Base-by-base conservation (phyloP, 2,113 vertebrate genomes). In the Megaleporinus macrocephalus region DNA sequence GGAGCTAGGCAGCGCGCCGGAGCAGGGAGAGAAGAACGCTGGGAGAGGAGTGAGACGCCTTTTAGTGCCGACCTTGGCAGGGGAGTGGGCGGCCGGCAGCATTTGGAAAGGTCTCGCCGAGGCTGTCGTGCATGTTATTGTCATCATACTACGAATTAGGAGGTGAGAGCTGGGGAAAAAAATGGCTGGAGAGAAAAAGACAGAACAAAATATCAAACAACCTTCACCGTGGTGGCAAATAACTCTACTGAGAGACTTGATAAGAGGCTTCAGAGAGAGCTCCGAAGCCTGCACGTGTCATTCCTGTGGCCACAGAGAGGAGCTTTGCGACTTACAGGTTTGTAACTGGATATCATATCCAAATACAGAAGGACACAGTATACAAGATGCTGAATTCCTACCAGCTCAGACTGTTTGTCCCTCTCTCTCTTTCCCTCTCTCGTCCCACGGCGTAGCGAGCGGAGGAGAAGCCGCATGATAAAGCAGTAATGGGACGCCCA, bases 11-110 rank as follows among this genome's bases (percentile, higher is more conserved):
- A 18, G 57, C 26, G 1, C 41, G 82, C 70, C 82, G 81, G 80
- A 81, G 80, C 88, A 79, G 85, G 87, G 57, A 83, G 79, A 70
- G 78, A 75, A 86, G 86, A 90, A 84, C 80, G 87, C 77, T 44
- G 51, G 73, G 76, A 89, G 77, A 88, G 84, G 85, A 82, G 81
- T 84, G 71, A 88, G 89, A 86, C 69, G 82, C 75, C 81, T 91
- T 87, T 91, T 86, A 88, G 76, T 83, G 81, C 61, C 80, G 89
- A 92, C 91, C 89, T 93, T 92, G 90, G 84, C 87, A 88, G 85
- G 80, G 76, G 78, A 73, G 85, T 87, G 81, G 85, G 83, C 84
- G 86, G 77, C 70, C 77, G 80, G 83, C 81, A 73, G 78, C 80
- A 72, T 86, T 86, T 83, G 80, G 51, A 86, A 87, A 88, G 87